phyloP scores from a whole-genome alignment of 2,113 vertebrate species.

The Rhynchomys soricoides region DNA sequence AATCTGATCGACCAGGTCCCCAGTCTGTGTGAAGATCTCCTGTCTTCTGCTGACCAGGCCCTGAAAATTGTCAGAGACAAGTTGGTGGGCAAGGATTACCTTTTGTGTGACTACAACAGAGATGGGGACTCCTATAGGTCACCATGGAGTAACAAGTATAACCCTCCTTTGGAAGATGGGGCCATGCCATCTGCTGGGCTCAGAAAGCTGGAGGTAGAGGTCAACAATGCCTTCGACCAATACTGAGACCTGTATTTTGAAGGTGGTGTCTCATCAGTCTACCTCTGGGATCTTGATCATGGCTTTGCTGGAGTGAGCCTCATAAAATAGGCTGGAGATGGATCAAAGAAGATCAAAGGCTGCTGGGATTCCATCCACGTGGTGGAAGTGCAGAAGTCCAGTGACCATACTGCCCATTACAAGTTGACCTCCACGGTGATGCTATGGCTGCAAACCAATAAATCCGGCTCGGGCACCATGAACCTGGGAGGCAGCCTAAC shows the following conservation, averaged over 20 bases:
- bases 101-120: no score
- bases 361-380: constrained; percentile 99
- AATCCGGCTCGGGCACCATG: constrained; percentile 98
- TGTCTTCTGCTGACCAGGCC: no score
- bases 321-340: constrained; percentile 99
- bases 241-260: constrained; percentile 99
- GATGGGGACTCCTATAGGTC: no score
- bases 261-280: constrained; percentile 98
- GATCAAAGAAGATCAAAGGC: constrained; percentile 99
- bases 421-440: constrained; percentile 99
- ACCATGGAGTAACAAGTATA: constrained; percentile 99
- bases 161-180: constrained; percentile 98
- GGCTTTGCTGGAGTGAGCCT: constrained; percentile 99
- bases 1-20: no score
- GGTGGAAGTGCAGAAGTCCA: constrained; percentile 99
- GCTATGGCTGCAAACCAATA: constrained; percentile 99
- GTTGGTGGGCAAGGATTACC: no score
- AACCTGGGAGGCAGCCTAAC: constrained; percentile 98
- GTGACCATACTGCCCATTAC: constrained; percentile 98
- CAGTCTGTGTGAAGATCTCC: no score
- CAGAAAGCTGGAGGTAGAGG: constrained; percentile 98
- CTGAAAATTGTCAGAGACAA: no score
- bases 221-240: constrained; percentile 99
- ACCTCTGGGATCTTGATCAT: constrained; percentile 99
- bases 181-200: constrained; percentile 98